These are phyloP conservation scores for Sitodiplosis mosellana DNA, from an alignment of 1,140 invertebrate genomes.

Conservation along the genomic window DNA sequence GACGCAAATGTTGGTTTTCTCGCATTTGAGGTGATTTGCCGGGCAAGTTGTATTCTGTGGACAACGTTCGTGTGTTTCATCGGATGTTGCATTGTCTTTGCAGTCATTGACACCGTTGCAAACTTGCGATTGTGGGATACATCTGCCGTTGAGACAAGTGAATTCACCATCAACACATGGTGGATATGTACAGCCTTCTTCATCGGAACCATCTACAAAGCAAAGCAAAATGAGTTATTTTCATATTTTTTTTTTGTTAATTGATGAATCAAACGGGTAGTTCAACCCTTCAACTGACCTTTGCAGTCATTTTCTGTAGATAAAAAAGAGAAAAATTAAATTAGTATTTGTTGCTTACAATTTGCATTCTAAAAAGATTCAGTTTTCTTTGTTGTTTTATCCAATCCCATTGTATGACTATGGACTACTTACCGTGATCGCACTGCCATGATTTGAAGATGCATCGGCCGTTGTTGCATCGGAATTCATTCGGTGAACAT, in stretches of 20 bases:
- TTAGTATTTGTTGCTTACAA: too few relatives aligned
- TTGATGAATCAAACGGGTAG: background rate
- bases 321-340: too few relatives aligned
- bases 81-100: slow-evolving; percentile 80
- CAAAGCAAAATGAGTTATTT: too few relatives aligned
- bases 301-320: background rate
- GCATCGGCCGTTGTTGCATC: slow-evolving; percentile 84
- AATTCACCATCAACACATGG: slow-evolving; percentile 83
- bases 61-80: slow-evolving; percentile 75
- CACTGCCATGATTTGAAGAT: slow-evolving; percentile 92
- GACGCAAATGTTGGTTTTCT: slow-evolving; percentile 86
- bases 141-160: slow-evolving; percentile 79
- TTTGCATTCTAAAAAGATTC: background rate
- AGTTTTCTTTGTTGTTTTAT: background rate
- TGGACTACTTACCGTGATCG: slow-evolving; percentile 40
- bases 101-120: slow-evolving; percentile 91
- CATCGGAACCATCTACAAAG: slow-evolving; percentile 80
- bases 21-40: slow-evolving; percentile 71
- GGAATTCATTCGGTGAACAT: slow-evolving; percentile 80
- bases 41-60: slow-evolving; percentile 74
- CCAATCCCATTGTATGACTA: too few relatives aligned
- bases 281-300: background rate
- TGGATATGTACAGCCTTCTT: slow-evolving; percentile 78
- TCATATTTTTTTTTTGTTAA: too few relatives aligned
- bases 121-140: slow-evolving; percentile 69